Conservation (phyloP, 2,113 vertebrate species). For the Cyanoderma ruficeps region DNA sequence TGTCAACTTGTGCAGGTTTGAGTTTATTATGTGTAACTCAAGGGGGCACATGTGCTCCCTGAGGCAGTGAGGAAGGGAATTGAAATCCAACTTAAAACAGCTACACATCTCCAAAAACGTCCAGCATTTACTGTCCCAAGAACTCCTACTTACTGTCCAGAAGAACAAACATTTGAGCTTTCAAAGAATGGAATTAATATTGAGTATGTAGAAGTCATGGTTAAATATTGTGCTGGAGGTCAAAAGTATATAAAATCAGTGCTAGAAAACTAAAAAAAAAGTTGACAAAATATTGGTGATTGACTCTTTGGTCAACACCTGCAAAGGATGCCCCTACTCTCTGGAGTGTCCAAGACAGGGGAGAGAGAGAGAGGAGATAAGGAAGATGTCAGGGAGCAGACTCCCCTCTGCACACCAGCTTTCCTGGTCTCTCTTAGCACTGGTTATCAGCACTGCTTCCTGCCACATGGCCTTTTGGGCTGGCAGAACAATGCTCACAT, state of each 20-base stretch:
- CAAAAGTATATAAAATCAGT: neutral
- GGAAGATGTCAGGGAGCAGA: neutral
- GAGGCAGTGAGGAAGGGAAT: neutral
- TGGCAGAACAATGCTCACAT: neutral
- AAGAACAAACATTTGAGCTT: neutral
- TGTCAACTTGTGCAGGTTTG: rapidly evolving
- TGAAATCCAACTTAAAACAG: neutral
- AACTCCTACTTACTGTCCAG: neutral
- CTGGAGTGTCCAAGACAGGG: neutral
- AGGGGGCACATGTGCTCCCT: neutral
- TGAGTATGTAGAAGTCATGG: neutral
- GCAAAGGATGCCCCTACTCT: neutral
- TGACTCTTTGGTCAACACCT: neutral
- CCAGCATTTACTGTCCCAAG: neutral
- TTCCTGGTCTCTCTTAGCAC: neutral
- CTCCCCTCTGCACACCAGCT: neutral
- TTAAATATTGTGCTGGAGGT: neutral
- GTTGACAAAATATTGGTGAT: neutral
- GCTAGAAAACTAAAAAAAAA: neutral
- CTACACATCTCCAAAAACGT: neutral
- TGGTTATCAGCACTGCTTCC: neutral
- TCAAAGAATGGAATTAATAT: neutral
- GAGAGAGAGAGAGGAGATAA: neutral
- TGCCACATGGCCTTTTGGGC: neutral
- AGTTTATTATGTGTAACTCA: neutral